phyloP scores from a whole-genome alignment of 2,888 invertebrate genomes.

The Helleia helle region DNA sequence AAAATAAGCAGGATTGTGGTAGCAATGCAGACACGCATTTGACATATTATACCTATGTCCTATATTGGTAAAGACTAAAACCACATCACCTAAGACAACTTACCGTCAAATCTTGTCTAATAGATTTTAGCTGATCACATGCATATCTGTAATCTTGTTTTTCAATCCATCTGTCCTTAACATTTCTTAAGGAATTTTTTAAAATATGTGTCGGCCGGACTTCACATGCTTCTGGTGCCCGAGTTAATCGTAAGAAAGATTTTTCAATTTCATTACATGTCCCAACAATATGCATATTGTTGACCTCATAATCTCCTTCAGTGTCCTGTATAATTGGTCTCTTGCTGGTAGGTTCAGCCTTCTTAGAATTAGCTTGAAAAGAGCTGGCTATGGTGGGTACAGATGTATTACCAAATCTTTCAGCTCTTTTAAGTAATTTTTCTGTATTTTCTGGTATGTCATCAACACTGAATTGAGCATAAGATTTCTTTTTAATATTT shows the following conservation, averaged over 20 bases:
- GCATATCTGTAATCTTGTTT: slow-evolving; percentile 96
- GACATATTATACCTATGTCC: no score
- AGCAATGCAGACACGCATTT: no score
- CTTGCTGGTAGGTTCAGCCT: slow-evolving; percentile 38
- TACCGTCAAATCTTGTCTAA: slow-evolving; percentile 98
- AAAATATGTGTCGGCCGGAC: slow-evolving; percentile 94
- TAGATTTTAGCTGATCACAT: slow-evolving; percentile 98
- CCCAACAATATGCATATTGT: slow-evolving; percentile 93
- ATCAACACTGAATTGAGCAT: slow-evolving; percentile 79
- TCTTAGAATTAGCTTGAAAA: slow-evolving; percentile 43
- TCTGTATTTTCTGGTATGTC: slow-evolving; percentile 83
- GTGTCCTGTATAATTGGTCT: slow-evolving; percentile 71
- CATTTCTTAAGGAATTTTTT: slow-evolving; percentile 87
- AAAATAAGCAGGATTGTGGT: no score
- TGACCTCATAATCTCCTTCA: slow-evolving; percentile 86
- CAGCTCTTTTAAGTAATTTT: slow-evolving; percentile 90
- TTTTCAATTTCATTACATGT: slow-evolving; percentile 96
- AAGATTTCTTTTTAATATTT: slow-evolving; percentile 74
- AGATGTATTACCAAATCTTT: slow-evolving; percentile 80
- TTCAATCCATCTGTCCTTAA: slow-evolving; percentile 91
- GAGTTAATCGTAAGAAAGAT: slow-evolving; percentile 94
- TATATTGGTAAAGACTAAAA: no score
- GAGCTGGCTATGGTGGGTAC: slow-evolving; percentile 68
- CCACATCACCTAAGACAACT: no score
- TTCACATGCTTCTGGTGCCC: slow-evolving; percentile 94